A percentile compares a stretch with the other conserved stretches of the same genome.
Conservation (phyloP, 2,888 invertebrate genomes). For the Craniophora ligustri region DNA sequence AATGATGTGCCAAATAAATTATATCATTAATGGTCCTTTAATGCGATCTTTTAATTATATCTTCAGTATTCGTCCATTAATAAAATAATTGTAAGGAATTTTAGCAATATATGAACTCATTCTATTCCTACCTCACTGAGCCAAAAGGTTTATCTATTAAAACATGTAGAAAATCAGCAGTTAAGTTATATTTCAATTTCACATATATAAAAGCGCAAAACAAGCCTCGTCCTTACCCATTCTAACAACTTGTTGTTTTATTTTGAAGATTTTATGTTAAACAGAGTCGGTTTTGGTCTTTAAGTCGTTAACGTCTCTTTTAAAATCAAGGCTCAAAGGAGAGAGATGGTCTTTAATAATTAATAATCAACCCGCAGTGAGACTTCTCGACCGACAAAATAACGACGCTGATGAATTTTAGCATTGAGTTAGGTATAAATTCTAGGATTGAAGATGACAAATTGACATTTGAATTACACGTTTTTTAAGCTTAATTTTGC, state of each 20-base stretch:
- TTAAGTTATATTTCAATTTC: constrained; percentile 17
- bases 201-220: constrained; percentile 24
- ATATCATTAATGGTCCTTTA: too few relatives aligned
- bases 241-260: constrained; percentile 31
- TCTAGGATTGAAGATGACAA: constrained; percentile 8
- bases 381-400: constrained; percentile 63
- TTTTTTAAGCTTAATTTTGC: too few relatives aligned
- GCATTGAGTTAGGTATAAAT: constrained; percentile 58
- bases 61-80: too few relatives aligned
- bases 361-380: constrained; percentile 68
- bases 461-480: too few relatives aligned
- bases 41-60: too few relatives aligned
- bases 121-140: too few relatives aligned
- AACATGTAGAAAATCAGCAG: too few relatives aligned
- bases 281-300: constrained; percentile 53
- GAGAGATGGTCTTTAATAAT: constrained; percentile 68
- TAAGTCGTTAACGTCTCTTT: constrained; percentile 65
- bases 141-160: too few relatives aligned
- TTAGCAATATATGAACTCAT: too few relatives aligned
- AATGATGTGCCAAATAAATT: too few relatives aligned
- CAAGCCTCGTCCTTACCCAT: constrained; percentile 26
- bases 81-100: too few relatives aligned
- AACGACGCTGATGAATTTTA: constrained; percentile 71
- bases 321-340: constrained; percentile 63
- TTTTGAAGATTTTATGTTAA: constrained; percentile 40